These are phyloP conservation scores for Hypomecis punctinalis DNA, from an alignment of 2,888 invertebrate species.

Conservation along the genomic window DNA sequence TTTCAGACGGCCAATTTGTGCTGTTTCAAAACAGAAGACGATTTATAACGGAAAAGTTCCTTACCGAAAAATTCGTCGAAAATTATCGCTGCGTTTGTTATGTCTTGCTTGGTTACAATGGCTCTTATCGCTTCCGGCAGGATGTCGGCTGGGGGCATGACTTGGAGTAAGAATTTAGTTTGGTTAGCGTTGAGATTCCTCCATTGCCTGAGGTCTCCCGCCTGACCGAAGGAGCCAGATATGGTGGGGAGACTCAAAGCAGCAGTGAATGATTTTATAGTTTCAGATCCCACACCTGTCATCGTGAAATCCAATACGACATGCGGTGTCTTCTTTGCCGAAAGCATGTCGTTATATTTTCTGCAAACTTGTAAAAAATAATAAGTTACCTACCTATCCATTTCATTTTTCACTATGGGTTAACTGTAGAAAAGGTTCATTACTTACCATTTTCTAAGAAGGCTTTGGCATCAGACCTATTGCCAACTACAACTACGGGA, in stretches of 20 bases:
- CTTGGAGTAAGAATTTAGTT: slow-evolving; percentile 91
- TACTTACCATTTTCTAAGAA: slow-evolving; percentile 88
- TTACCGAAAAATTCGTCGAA: slow-evolving; percentile 94
- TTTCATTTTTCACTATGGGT: not conserved
- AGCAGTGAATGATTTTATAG: slow-evolving; percentile 92
- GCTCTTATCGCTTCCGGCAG: slow-evolving; percentile 93
- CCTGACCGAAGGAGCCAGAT: slow-evolving; percentile 93
- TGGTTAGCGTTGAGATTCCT: slow-evolving; percentile 88
- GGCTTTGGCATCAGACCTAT: slow-evolving; percentile 89
- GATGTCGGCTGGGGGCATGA: slow-evolving; percentile 94
- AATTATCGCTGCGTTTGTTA: slow-evolving; percentile 96
- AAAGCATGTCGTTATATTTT: slow-evolving; percentile 88
- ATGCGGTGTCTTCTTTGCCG: slow-evolving; percentile 89
- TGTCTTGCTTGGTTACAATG: slow-evolving; percentile 92
- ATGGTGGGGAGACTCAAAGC: slow-evolving; percentile 93
- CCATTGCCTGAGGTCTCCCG: slow-evolving; percentile 94
- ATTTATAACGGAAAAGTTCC: slow-evolving; percentile 43
- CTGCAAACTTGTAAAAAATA: slow-evolving; percentile 81
- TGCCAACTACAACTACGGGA: slow-evolving; percentile 87
- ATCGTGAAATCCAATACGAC: slow-evolving; percentile 93
- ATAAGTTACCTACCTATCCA: not conserved
- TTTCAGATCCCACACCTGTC: slow-evolving; percentile 92
- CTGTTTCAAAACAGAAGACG: not conserved
- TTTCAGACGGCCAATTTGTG: slow-evolving; percentile 1
- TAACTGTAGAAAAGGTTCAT: slow-evolving; percentile 25